A percentile compares a stretch with the other conserved stretches of the same genome.
Evolutionary conservation across 2,888 invertebrate species (phyloP).

Genomic region (Autographa pulchrina): DNA sequence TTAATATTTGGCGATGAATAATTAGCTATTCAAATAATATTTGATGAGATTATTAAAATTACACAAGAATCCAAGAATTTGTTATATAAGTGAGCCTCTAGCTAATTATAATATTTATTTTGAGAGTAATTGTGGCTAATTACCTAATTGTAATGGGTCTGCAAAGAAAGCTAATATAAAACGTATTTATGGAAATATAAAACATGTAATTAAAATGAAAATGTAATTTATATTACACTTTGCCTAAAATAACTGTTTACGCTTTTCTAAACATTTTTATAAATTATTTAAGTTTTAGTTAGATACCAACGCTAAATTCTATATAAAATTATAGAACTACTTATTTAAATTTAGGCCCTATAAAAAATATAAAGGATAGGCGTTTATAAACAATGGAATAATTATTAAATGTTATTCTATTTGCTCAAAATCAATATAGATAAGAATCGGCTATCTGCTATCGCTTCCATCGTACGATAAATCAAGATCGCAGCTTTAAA

Average conservation of each 20-base stretch:
- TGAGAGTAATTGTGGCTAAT: not conserved
- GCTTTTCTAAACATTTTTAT: slow-evolving; percentile 30
- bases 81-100: slow-evolving; percentile 9
- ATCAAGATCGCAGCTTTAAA: not conserved
- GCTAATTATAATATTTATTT: not conserved
- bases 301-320: not conserved
- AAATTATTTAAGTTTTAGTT: not conserved
- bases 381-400: no score
- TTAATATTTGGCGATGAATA: slow-evolving; percentile 23
- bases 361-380: no score
- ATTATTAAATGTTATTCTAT: not conserved
- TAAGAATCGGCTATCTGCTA: no score
- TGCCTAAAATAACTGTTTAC: slow-evolving; percentile 17
- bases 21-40: slow-evolving; percentile 22
- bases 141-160: slow-evolving; percentile 3
- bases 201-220: slow-evolving; percentile 25
- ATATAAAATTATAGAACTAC: no score
- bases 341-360: no score
- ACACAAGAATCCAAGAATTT: not conserved
- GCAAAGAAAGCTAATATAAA: slow-evolving; percentile 19
- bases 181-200: slow-evolving; percentile 14
- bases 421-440: not conserved
- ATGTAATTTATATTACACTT: slow-evolving; percentile 25
- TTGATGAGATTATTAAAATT: slow-evolving; percentile 16
- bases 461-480: not conserved